Base-by-base conservation (phyloP, 2,888 invertebrate species). In the Folsomia candida region DNA sequence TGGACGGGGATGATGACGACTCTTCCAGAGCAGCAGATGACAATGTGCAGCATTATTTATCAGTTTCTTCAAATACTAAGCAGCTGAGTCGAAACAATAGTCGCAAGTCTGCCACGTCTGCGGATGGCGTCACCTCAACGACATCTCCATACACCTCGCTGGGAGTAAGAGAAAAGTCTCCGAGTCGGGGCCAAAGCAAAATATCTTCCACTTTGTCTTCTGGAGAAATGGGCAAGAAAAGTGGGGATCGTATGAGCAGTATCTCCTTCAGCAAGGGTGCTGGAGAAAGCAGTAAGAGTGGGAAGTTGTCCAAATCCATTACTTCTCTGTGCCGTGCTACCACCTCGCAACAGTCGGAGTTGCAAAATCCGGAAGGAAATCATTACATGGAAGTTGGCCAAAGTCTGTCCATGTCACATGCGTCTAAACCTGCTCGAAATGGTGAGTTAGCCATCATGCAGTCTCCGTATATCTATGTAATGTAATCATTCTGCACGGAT, bases 1-100 rank as follows among this genome's bases (percentile, higher is more conserved):
- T 75, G 24, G 76, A 71, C 26, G 69, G 71, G 2, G 76, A 74
- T 14, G 77, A 78, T 66, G 76, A 77, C 59, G 72, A 77, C 62
- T 73, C 73, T 20, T 60, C 63, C 18, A 58, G 59, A 59, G 24
- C 26, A 6, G 58, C 27, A 20, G 28, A 26, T 47, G 9, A 47
- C 47, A 11, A 47, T 47, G 9, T 18, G 9, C 47, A 47, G 47
- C 47, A 47, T 47, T 18, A 47, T 18, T 11, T 11, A 11, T 47
- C 18, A 18, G 9, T 47, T 9, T 11, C 47, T 11, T 11, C 18
- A 11, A 47, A 47, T 24, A 25, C n/a, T 26, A 27, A 63, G 25
- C n/a, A n/a, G n/a, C 61, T 37, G 27, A 28, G 27, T 2, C 65
- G 65, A 26, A 57, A 64, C n/a, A 69, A 66, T 57, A 69, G 66